Conservation (phyloP, 2,113 vertebrate genomes). For the Ageneiosus marmoratus region DNA sequence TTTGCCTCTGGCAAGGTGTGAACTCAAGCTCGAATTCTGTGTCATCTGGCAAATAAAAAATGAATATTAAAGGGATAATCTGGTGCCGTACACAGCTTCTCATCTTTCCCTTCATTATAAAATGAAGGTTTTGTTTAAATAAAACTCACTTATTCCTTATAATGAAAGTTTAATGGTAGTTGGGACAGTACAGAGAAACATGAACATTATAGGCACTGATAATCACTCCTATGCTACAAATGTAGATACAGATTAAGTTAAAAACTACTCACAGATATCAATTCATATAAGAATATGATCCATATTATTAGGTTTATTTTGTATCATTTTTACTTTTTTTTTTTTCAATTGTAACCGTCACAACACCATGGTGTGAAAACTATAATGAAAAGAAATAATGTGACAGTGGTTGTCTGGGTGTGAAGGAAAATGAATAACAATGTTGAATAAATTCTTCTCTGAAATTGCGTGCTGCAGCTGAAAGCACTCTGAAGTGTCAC, state of each 20-base stretch:
- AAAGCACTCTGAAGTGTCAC: too few species aligned
- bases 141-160: background rate
- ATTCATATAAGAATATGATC: background rate
- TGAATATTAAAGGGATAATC: too few species aligned
- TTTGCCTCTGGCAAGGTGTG: constrained; percentile 93
- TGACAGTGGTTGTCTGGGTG: background rate
- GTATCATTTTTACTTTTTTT: too few species aligned
- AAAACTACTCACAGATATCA: background rate
- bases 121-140: background rate
- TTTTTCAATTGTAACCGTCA: too few species aligned
- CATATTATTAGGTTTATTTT: background rate
- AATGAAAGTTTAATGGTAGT: background rate
- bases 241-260: background rate
- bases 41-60: too few species aligned
- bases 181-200: background rate
- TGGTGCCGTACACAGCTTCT: too few species aligned
- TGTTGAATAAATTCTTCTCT: background rate
- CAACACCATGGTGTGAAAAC: too few species aligned
- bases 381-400: background rate
- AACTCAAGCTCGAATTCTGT: background rate
- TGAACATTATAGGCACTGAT: background rate
- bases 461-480: background rate
- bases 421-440: background rate
- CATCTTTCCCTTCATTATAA: too few species aligned
- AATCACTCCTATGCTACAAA: background rate